phyloP scores from a whole-genome alignment of 1,140 invertebrate species.

The Pristionchus pacificus region DNA sequence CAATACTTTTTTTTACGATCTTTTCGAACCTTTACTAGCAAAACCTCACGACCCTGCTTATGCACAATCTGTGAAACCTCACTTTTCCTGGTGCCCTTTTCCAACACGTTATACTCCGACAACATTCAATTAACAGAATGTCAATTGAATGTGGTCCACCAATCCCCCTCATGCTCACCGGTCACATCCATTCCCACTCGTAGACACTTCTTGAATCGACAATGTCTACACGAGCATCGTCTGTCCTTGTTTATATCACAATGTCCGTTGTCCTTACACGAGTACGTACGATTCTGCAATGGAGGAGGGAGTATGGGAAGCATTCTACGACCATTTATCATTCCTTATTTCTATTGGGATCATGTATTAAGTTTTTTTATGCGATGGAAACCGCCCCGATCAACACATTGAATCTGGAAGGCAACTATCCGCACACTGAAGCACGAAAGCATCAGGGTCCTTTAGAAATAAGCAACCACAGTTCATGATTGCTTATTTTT shows the following conservation, averaged over 20 bases:
- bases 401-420: too few species aligned
- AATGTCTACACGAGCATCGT: conserved; percentile 46
- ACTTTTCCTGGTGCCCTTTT: too few species aligned
- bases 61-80: too few species aligned
- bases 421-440: too few species aligned
- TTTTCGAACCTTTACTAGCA: too few species aligned
- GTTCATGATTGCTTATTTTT: too few species aligned
- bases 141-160: neutral
- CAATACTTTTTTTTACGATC: too few species aligned
- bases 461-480: conserved; percentile 20
- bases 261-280: conserved; percentile 51
- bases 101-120: too few species aligned
- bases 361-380: conserved; percentile 7
- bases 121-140: neutral
- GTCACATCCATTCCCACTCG: conserved; percentile 49
- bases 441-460: neutral
- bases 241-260: conserved; percentile 50
- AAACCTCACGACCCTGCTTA: too few species aligned
- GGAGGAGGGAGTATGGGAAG: too few species aligned
- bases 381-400: too few species aligned
- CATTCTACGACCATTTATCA: neutral
- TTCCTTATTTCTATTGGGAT: neutral
- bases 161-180: conserved; percentile 17
- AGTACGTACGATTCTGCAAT: conserved; percentile 53
- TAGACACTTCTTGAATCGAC: conserved; percentile 52